Evolutionary conservation across 1,140 invertebrate genomes (phyloP).

Genomic region (Megalopta genalis): DNA sequence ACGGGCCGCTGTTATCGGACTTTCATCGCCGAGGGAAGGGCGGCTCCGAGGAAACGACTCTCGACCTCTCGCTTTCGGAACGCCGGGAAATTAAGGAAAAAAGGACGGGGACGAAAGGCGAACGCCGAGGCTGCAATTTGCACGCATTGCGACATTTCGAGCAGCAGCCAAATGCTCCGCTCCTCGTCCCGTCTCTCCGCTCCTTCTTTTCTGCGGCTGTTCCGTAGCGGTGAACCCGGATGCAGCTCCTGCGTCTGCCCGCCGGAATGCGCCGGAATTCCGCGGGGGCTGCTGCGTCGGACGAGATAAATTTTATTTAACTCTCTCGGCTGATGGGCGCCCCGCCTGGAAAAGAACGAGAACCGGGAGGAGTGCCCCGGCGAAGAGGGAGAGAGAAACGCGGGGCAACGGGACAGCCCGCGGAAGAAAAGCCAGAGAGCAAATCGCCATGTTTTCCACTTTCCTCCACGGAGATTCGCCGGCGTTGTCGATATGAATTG

Average conservation of each 20-base stretch:
- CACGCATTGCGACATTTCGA: slow-evolving; percentile 55
- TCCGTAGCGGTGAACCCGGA: slow-evolving; percentile 47
- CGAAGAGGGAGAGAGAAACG: neutral
- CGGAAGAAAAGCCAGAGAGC: neutral
- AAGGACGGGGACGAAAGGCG: slow-evolving; percentile 19
- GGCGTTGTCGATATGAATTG: slow-evolving; percentile 50
- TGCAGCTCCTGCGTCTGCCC: slow-evolving; percentile 52
- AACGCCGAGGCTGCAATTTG: slow-evolving; percentile 39
- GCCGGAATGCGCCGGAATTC: slow-evolving; percentile 65
- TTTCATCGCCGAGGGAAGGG: no score
- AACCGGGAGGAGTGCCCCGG: neutral
- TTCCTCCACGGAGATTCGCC: slow-evolving; percentile 29
- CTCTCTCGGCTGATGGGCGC: slow-evolving; percentile 48
- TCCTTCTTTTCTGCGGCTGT: slow-evolving; percentile 23
- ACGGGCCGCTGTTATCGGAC: neutral
- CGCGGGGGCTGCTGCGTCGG: slow-evolving; percentile 62
- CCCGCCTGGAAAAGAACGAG: slow-evolving; percentile 4
- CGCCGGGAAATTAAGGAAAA: slow-evolving; percentile 5
- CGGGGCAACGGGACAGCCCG: neutral
- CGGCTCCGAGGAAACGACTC: neutral
- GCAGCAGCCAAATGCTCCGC: neutral
- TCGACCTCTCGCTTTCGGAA: neutral
- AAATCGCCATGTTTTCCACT: slow-evolving; percentile 45
- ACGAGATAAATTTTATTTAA: slow-evolving; percentile 71
- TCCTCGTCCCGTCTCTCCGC: neutral